A percentile compares a stretch with the other conserved stretches of the same genome.
Evolutionary conservation across 2,797 vertebrate species (phyloP).

Genomic region (Neosilurus hyrtlii): DNA sequence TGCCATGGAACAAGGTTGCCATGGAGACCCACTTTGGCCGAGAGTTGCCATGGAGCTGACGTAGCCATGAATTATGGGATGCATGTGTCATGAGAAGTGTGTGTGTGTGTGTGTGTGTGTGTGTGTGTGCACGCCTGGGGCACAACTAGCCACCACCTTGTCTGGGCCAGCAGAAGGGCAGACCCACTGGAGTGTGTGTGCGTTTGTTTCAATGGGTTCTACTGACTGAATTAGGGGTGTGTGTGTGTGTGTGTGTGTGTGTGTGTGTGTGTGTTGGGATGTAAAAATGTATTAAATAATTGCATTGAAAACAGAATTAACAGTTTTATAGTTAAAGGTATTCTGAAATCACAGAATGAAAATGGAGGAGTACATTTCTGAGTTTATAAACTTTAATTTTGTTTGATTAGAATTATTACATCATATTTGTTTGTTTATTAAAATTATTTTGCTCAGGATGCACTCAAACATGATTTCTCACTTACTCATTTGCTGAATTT

Average conservation of each 20-base stretch:
- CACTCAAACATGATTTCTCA: background rate
- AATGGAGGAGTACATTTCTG: background rate
- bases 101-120: conserved; percentile 41
- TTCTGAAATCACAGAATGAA: background rate
- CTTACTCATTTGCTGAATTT: no score
- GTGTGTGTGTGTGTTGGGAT: conserved; percentile 6
- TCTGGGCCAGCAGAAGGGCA: conserved; percentile 51
- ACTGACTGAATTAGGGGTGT: conserved; percentile 19
- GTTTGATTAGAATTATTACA: no score
- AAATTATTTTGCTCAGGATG: background rate
- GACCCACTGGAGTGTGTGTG: conserved; percentile 19
- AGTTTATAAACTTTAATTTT: background rate
- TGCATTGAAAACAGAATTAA: background rate
- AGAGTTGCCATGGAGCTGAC: conserved; percentile 73
- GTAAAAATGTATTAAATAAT: background rate
- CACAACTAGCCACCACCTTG: conserved; percentile 55
- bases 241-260: background rate
- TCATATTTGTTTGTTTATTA: conserved; percentile 2
- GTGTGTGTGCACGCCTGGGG: conserved; percentile 26
- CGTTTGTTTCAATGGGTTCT: background rate
- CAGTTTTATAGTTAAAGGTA: background rate
- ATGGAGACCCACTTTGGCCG: conserved; percentile 70
- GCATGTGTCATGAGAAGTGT: conserved; percentile 68
- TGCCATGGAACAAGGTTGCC: conserved; percentile 74
- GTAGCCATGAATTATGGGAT: conserved; percentile 75